Percentiles rank a stretch among this genome's conserved stretches.
phyloP scores from a whole-genome alignment of 2,113 vertebrate species.

The Cisticola juncidis region DNA sequence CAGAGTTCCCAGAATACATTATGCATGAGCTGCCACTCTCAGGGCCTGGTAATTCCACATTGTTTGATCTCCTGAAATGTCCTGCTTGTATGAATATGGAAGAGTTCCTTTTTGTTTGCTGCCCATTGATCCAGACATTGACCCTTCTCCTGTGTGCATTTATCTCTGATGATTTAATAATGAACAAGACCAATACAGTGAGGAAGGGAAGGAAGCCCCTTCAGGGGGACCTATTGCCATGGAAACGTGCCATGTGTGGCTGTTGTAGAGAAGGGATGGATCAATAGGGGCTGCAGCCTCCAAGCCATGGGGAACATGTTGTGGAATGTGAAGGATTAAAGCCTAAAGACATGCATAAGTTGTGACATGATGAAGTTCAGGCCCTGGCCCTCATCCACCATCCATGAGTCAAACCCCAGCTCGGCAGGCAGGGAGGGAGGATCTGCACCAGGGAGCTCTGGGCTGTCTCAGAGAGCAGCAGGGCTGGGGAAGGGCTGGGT shows the following conservation, averaged over 20 bases:
- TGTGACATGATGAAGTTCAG: neutral
- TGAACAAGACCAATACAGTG: slow-evolving; percentile 13
- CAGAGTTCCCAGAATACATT: slow-evolving; percentile 2
- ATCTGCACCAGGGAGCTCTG: neutral
- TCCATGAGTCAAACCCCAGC: neutral
- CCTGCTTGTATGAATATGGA: slow-evolving; percentile 44
- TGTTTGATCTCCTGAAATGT: slow-evolving; percentile 56
- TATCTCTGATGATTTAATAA: slow-evolving; percentile 53
- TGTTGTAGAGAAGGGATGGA: neutral
- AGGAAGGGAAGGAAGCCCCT: slow-evolving; percentile 22
- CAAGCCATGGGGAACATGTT: neutral
- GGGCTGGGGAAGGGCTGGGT: neutral
- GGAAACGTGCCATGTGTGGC: neutral
- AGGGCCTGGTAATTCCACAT: neutral
- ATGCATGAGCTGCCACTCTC: neutral
- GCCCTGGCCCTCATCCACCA: neutral
- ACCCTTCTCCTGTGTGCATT: slow-evolving; percentile 10
- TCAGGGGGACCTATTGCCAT: slow-evolving; percentile 22
- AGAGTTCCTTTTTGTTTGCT: slow-evolving; percentile 41
- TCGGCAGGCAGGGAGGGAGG: neutral
- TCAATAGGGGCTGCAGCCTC: slow-evolving; percentile 46
- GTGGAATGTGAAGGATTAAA: slow-evolving; percentile 20
- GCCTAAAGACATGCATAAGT: neutral
- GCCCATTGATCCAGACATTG: slow-evolving; percentile 32
- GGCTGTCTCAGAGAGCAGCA: neutral